Base-by-base conservation (phyloP, 2,113 vertebrate genomes). In the Rhea americana region DNA sequence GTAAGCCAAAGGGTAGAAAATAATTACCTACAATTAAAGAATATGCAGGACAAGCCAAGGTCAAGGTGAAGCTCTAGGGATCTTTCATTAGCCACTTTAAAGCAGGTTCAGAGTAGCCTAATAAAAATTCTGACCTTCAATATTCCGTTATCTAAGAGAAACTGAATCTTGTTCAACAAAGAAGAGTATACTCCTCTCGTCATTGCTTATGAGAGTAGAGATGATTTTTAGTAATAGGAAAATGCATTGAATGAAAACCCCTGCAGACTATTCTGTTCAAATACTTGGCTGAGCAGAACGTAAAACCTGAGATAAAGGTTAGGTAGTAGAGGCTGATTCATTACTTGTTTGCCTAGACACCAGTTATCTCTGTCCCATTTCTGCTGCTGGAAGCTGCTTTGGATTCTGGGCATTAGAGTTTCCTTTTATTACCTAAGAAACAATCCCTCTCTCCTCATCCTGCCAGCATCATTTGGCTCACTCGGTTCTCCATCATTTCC, bases 21-120 rank as follows among this genome's bases (percentile, higher is more conserved):
- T 91, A 91, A 96, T 93, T n/a, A 74, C 90, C 75, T 80, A 30
- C 87, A 94, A 82, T 79, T 96, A 86, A 87, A 91, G 82, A 86
- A 90, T 79, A 90, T 17, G 72, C 45, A 94, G 91, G 81, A 77
- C 61, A 72, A 75, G 89, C 45, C 84, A 92, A 96, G 94, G 95
- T 90, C 84, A 94, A 91, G 82, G 59, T 84, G 88, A 41, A 80
- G 73, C 85, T 96, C 58, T 43, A 18, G 86, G 80, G 82, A 91
- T 63, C 73, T 93, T 82, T 45, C 87, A 82, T 83, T 92, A 96
- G 82, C 50, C 85, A 59, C 82, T 89, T 71, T 12, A 67, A 94
- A 76, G 76, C 53, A 63, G 71, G 68, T 92, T 95, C 89, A 41
- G 66, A 93, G 75, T 26, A 89, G 75, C 66, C 75, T 91, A 47